Conservation (phyloP, 2,888 invertebrate genomes). For the Agriopis leucophaearia region DNA sequence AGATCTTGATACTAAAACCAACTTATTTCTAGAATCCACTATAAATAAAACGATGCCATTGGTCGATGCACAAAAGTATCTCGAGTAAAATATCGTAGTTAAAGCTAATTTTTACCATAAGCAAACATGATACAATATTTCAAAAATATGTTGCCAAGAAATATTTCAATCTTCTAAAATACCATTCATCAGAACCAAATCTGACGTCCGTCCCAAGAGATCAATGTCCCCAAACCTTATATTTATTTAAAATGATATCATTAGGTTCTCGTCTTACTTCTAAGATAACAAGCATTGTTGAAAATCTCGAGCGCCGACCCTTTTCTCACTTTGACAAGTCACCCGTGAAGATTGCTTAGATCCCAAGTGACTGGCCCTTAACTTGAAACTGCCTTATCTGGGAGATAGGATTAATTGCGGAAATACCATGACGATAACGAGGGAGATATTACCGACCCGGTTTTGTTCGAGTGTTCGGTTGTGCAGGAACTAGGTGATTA, state of each 20-base stretch:
- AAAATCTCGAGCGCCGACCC: conserved; percentile 84
- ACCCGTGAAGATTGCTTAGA: conserved; percentile 86
- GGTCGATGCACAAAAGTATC: too few relatives aligned
- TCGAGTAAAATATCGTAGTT: too few relatives aligned
- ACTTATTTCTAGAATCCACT: too few relatives aligned
- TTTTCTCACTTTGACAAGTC: conserved; percentile 85
- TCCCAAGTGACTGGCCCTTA: conserved; percentile 82
- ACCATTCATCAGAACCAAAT: conserved; percentile 20
- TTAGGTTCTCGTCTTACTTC: conserved; percentile 82
- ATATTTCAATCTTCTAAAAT: conserved; percentile 1
- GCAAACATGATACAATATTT: not conserved
- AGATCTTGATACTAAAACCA: too few relatives aligned
- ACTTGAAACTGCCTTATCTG: conserved; percentile 83
- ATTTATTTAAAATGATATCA: conserved; percentile 83
- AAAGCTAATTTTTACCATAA: too few relatives aligned
- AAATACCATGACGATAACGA: conserved; percentile 81
- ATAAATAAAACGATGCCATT: too few relatives aligned
- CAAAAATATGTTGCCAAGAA: not conserved
- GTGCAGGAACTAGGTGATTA: conserved; percentile 35
- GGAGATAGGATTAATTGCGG: conserved; percentile 84
- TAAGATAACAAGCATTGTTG: conserved; percentile 86
- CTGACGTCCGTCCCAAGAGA: conserved; percentile 45
- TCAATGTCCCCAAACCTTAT: conserved; percentile 54
- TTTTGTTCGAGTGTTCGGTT: conserved; percentile 58
- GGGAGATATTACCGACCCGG: conserved; percentile 75